Conservation (phyloP, 1,140 invertebrate species). For the Bacillus rossius region DNA sequence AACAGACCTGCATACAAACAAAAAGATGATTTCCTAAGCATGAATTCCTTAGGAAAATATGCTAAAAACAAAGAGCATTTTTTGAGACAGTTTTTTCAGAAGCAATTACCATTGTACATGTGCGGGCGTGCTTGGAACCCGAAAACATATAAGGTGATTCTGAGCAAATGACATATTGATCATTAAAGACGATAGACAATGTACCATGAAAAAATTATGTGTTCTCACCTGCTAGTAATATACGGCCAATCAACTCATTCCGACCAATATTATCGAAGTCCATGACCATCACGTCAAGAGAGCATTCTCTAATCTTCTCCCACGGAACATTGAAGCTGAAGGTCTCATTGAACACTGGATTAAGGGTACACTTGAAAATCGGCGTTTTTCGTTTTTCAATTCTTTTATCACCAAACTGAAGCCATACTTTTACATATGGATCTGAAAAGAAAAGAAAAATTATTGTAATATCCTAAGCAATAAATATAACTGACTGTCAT, state of each 20-base stretch:
- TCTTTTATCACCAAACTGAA: conserved; percentile 89
- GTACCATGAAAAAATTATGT: background rate
- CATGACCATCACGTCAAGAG: conserved; percentile 89
- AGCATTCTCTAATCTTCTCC: conserved; percentile 92
- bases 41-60: no score
- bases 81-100: no score
- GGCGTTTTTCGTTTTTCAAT: conserved; percentile 95
- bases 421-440: conserved; percentile 95
- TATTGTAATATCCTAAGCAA: no score
- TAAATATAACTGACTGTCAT: no score
- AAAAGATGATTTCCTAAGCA: no score
- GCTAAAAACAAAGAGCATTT: no score
- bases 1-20: no score
- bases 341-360: conserved; percentile 89
- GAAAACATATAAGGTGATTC: no score
- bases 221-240: conserved; percentile 71
- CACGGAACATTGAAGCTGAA: conserved; percentile 91
- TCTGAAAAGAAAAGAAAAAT: conserved; percentile 70
- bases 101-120: no score
- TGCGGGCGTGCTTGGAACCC: no score
- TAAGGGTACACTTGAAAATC: conserved; percentile 88
- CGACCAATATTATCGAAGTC: conserved; percentile 92
- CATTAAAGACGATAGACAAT: no score
- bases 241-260: conserved; percentile 87
- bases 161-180: no score